A percentile compares a stretch with the other conserved stretches of the same genome.
Evolutionary conservation across 2,888 invertebrate species (phyloP).

Genomic region (Kuschelorhynchus macadamiae): DNA sequence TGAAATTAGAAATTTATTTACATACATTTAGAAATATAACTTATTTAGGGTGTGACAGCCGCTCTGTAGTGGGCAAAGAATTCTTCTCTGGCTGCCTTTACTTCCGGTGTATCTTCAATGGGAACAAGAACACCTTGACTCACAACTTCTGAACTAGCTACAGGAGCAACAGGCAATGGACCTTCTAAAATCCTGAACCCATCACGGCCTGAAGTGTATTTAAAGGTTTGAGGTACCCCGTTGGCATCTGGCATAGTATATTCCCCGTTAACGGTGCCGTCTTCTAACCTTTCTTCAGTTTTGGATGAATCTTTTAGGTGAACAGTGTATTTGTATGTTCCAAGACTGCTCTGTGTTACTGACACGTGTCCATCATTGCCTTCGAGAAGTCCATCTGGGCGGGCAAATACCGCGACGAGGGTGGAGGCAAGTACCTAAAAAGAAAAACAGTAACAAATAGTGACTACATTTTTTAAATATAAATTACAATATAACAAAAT

Average conservation of each 20-base stretch:
- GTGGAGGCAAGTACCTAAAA: slow-evolving; percentile 24
- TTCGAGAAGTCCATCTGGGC: slow-evolving; percentile 27
- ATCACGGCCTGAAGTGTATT: slow-evolving; percentile 52
- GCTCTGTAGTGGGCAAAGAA: slow-evolving; percentile 36
- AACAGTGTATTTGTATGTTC: slow-evolving; percentile 52
- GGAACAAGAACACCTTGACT: slow-evolving; percentile 3
- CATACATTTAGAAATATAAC: background rate
- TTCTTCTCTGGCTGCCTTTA: slow-evolving; percentile 39
- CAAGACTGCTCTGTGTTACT: slow-evolving; percentile 52
- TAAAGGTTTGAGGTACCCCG: slow-evolving; percentile 42
- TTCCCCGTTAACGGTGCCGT: slow-evolving; percentile 53
- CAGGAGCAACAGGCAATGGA: slow-evolving; percentile 52
- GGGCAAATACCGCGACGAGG: slow-evolving; percentile 23
- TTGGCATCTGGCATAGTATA: slow-evolving; percentile 51
- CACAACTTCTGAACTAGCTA: slow-evolving; percentile 15
- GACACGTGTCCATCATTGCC: slow-evolving; percentile 42
- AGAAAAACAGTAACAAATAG: too few species aligned
- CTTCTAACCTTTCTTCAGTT: slow-evolving; percentile 51
- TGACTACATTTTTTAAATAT: too few species aligned
- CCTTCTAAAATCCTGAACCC: slow-evolving; percentile 53
- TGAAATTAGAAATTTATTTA: too few species aligned
- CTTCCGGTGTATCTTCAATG: slow-evolving; percentile 41
- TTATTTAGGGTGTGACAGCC: background rate
- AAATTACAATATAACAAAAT: too few species aligned
- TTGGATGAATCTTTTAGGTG: slow-evolving; percentile 39